Conservation (phyloP, 2,888 invertebrate species). For the Drosophila anomalipes region DNA sequence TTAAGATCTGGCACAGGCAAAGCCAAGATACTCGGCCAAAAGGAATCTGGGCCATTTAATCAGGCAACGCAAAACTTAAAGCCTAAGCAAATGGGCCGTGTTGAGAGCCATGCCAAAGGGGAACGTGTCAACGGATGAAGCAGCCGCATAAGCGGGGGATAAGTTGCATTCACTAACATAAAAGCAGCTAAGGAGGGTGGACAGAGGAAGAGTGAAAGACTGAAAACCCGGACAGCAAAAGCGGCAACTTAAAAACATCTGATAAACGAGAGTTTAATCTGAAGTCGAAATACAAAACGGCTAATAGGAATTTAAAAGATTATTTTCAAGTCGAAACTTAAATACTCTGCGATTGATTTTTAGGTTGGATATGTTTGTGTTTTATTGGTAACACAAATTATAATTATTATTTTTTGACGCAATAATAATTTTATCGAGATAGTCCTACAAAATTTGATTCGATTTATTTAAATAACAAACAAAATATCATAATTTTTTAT, state of each 20-base stretch:
- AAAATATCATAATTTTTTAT: not conserved
- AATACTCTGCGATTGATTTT: not conserved
- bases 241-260: constrained; percentile 54
- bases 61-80: constrained; percentile 62
- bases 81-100: constrained; percentile 58
- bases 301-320: constrained; percentile 1
- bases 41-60: constrained; percentile 69
- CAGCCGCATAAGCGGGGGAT: constrained; percentile 5
- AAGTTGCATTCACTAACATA: constrained; percentile 45
- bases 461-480: not conserved
- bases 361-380: not conserved
- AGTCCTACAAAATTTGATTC: not conserved
- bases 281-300: constrained; percentile 25
- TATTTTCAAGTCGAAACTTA: not conserved
- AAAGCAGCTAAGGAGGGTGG: constrained; percentile 32
- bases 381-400: not conserved
- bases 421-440: not conserved
- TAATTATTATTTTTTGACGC: not conserved
- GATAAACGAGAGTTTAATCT: constrained; percentile 56
- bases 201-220: constrained; percentile 1
- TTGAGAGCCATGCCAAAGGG: constrained; percentile 36
- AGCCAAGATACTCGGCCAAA: constrained; percentile 45
- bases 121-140: constrained; percentile 28
- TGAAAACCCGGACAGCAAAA: constrained; percentile 21
- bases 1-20: constrained; percentile 64